Base-by-base conservation (phyloP, 2,797 vertebrate species). In the Melanotaenia parkinsoni region DNA sequence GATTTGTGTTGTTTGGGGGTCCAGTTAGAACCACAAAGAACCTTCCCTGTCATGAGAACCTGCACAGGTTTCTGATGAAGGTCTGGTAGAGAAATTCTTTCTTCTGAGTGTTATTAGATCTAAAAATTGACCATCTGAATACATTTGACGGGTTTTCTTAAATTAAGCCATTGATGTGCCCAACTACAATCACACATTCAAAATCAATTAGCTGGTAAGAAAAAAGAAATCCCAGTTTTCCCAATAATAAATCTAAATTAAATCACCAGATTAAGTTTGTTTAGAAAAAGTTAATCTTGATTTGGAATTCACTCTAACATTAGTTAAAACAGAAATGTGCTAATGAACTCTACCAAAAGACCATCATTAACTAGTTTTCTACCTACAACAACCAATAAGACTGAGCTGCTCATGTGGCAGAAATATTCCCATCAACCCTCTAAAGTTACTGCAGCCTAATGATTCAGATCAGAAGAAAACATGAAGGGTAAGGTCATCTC, bases 341-440 rank as follows among this genome's bases (percentile, higher is more conserved):
- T n/a, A 51, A 10, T 70, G 18, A 37, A 62, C 28, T 68, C 57
- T 32, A 7, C 22, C 38, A 61, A 10, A 8, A 9, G 38, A 20
- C 24, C 22, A 63, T 1, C 28, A 70, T 33, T 32, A 78, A 50
- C 22, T 12, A 14, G 71, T 35, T 69, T 45, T 53, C 24, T 58
- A 51, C 66, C 65, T 59, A 37, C 68, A 47, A 47, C 20, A 24
- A 10, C 53, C 20, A 30, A 67, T 54, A 5, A 70, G 59, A 76
- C 51, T 58, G 67, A 16, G 72, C 74, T 69, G 61, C 60, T 78
- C 53, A 43, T 26, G 56, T 5, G 3, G 58, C 69, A 73, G 68
- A 37, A 66, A 69, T 26, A 65, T 61, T 30, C 43, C 43, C 12
- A 37, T 20, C 4, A 24, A 28, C 63, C 26, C 54, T 22, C n/a